Base-by-base conservation (phyloP, 1,140 invertebrate genomes). In the Nephila pilipes region DNA sequence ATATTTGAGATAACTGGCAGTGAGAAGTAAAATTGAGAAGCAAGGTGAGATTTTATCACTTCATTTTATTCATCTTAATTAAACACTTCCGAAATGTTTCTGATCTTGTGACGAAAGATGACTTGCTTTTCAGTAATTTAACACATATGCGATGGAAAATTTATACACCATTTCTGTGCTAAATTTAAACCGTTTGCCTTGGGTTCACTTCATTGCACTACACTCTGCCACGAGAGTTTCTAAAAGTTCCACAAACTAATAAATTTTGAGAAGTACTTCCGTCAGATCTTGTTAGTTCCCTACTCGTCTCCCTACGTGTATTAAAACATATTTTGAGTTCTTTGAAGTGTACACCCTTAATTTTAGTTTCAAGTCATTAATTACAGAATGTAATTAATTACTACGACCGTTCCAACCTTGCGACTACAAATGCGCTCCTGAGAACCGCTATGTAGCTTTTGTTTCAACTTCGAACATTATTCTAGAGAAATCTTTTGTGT, bases 311-410 rank as follows among this genome's bases (percentile, higher is more conserved):
- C n/a, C 60, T 65, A 29, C 60, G 38, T 75, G 65, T 75, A 88
- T 88, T 88, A 69, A 88, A 88, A 88, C 29, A 69, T 88, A 75
- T 88, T 65, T 88, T 36, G 60, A 88, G 60, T 88, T 88, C 87
- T 88, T 88, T 88, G 60, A 46, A 88, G 87, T 88, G 63, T 88
- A 75, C 46, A 54, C 65, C 87, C 63, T 38, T 32, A 57, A 36
- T 75, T 75, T 46, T 29, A 55, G 63, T 69, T 88, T 20, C 65
- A 29, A 75, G 87, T 88, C 87, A 88, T 88, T 88, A 88, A 88
- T 88, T 88, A 88, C 32, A 32, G 32, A 54, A 69, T 22, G 8
- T 75, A 88, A 88, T 88, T 88, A 88, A 88, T 88, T 75, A 88
- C 87, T 88, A 36, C 65, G 63, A 54, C 38, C 63, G 63, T n/a